Percentiles rank a stretch among this genome's conserved stretches.
Evolutionary conservation across 2,888 invertebrate genomes (phyloP).

Genomic region (Leptopilina myrica): DNA sequence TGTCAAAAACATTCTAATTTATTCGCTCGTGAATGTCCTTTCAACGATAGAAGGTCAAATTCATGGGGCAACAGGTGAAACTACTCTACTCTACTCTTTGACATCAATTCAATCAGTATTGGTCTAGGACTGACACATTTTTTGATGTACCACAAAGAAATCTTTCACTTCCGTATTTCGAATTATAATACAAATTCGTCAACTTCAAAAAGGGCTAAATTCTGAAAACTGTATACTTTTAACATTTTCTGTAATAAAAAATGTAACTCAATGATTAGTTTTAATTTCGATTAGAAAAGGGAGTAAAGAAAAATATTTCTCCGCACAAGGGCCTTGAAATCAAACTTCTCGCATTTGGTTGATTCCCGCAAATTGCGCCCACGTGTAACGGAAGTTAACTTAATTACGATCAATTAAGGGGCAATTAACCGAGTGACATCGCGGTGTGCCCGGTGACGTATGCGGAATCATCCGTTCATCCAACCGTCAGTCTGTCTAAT

Average conservation of each 20-base stretch:
- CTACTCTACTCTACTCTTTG: conserved; percentile 14
- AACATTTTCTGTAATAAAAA: too few species aligned
- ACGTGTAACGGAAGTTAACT: conserved; percentile 66
- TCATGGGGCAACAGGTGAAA: conserved; percentile 66
- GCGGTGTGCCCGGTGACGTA: conserved; percentile 50
- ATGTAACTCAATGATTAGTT: too few species aligned
- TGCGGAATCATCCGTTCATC: conserved; percentile 48
- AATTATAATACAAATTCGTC: too few species aligned
- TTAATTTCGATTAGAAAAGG: too few species aligned
- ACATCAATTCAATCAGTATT: neutral
- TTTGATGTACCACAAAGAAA: too few species aligned
- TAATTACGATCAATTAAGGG: conserved; percentile 72
- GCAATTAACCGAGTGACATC: conserved; percentile 68
- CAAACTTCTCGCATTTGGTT: conserved; percentile 40
- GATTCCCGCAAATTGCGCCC: conserved; percentile 57
- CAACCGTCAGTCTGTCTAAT: conserved; percentile 52
- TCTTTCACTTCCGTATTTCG: too few species aligned
- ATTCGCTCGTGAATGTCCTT: conserved; percentile 65
- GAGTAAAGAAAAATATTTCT: neutral
- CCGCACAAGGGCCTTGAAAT: neutral
- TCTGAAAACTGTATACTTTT: too few species aligned
- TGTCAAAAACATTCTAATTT: conserved; percentile 71
- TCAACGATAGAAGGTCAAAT: conserved; percentile 66
- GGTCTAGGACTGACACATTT: too few species aligned
- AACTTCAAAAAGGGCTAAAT: too few species aligned